Base-by-base conservation (phyloP, 2,797 vertebrate species). In the Mormyrus hasselquistii region DNA sequence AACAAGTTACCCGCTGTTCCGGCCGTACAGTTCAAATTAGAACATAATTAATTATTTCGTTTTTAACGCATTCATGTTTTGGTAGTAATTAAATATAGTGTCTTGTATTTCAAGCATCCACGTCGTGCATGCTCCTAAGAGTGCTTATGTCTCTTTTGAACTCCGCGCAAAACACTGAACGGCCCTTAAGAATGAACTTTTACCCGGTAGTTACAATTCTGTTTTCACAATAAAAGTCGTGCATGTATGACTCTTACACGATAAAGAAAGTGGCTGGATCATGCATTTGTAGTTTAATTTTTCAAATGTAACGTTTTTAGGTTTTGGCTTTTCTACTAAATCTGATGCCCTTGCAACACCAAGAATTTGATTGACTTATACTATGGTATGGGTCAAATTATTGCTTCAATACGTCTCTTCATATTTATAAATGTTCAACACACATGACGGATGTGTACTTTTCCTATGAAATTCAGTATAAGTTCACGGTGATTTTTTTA, bases 191-290 rank as follows among this genome's bases (percentile, higher is more conserved):
- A 16, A 38, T 53, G 14, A 57, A 29, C 29, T 87, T 55, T 53
- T 53, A 25, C 25, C n/a, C 73, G 6, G 73, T 41, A 84, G 25
- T 19, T 69, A 5, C 25, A 69, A 69, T 85, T 69, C 5, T 12
- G 49, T 16, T 86, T 62, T 89, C 90, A 90, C 19, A 89, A 90
- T 90, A 90, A 90, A 90, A 82, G 90, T 88, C 82, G 3, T 50
- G 0, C 1, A 3, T 5, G 9, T 25, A 84, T 84, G 47, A 84
- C 10, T 50, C 16, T 29, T 50, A 10, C 41, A 14, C 41, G 41
- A 12, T 84, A 29, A 47, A 50, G 41, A 83, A 22, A 50, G 19
- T 4, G 44, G 47, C 14, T 41, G 69, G 34, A 38, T 44, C 44
- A 76, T 44, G 38, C 14, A 44, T 76, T 19, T 76, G 73, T 41